Evolutionary conservation across 2,113 vertebrate genomes (phyloP).

Genomic region (Hippocampus guttulatus): DNA sequence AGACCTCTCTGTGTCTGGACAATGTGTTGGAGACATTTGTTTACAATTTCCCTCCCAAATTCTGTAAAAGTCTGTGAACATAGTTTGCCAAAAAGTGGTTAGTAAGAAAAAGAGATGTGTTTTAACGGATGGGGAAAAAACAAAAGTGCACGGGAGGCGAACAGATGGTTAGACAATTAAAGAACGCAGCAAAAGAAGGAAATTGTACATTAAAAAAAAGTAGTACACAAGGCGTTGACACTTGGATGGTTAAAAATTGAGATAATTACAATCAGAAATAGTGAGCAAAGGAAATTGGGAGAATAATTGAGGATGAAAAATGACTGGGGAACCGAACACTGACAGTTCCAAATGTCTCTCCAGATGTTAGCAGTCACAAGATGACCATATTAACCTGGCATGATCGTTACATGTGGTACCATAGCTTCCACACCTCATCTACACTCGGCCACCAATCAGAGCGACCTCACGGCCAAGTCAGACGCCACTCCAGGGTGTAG

Average conservation of each 20-base stretch:
- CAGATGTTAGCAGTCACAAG: constrained; percentile 64
- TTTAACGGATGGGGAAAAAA: constrained; percentile 21
- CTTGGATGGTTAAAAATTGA: constrained; percentile 8
- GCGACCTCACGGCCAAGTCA: constrained; percentile 35
- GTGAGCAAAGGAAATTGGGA: constrained; percentile 22
- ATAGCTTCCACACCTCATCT: constrained; percentile 56
- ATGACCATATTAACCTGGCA: constrained; percentile 58
- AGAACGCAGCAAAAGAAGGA: constrained; percentile 11
- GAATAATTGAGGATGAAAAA: constrained; percentile 39
- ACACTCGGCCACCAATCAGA: constrained; percentile 43
- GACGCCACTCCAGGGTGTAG: constrained; percentile 28
- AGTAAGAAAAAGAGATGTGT: constrained; percentile 20
- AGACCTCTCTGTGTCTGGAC: constrained; percentile 37
- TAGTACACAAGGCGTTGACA: constrained; percentile 16
- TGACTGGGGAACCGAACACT: constrained; percentile 24
- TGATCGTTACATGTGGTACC: constrained; percentile 67
- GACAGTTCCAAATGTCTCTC: constrained; percentile 57
- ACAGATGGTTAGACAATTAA: constrained; percentile 37
- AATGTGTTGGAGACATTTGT: constrained; percentile 41
- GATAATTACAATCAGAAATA: constrained; percentile 9
- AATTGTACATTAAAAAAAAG: constrained; percentile 9
- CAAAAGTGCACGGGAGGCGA: constrained; percentile 8
- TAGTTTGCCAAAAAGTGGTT: constrained; percentile 24
- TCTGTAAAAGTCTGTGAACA: constrained; percentile 24
- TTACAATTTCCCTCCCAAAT: constrained; percentile 44